A percentile compares a stretch with the other conserved stretches of the same genome.
These are phyloP conservation scores for Onychomys arenicola DNA, from an alignment of 2,797 vertebrate genomes.

Conservation along the genomic window DNA sequence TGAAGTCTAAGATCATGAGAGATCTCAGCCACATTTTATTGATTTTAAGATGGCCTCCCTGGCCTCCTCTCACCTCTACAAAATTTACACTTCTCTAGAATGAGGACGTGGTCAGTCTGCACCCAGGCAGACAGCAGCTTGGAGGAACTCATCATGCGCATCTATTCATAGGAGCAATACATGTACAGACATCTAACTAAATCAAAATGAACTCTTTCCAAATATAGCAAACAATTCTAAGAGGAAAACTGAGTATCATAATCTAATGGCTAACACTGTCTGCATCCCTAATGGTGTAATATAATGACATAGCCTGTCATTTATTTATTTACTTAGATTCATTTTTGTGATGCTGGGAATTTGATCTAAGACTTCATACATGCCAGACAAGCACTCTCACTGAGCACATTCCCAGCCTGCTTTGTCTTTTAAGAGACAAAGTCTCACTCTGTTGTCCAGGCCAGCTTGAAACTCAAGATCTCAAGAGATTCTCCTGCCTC, in stretches of 20 bases:
- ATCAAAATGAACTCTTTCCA: neutral
- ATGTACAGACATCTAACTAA: neutral
- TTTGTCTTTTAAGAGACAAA: neutral
- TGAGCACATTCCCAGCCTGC: neutral
- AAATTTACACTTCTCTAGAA: neutral
- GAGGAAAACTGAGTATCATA: neutral
- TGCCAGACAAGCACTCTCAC: no score
- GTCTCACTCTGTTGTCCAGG: neutral
- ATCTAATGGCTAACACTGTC: neutral
- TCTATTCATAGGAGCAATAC: neutral
- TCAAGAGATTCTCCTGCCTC: no score
- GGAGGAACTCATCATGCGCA: neutral
- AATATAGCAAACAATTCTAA: neutral
- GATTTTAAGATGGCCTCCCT: neutral
- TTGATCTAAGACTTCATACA: neutral
- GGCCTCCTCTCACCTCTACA: neutral
- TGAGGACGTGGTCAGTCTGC: neutral
- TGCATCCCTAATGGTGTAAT: neutral
- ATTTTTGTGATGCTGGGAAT: neutral
- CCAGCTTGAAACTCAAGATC: neutral
- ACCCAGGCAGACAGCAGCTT: neutral
- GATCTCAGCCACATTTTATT: neutral
- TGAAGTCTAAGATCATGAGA: neutral
- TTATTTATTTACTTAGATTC: neutral
- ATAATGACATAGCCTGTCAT: neutral